Conservation (phyloP, 1,140 invertebrate species). For the Neelides sp. region DNA sequence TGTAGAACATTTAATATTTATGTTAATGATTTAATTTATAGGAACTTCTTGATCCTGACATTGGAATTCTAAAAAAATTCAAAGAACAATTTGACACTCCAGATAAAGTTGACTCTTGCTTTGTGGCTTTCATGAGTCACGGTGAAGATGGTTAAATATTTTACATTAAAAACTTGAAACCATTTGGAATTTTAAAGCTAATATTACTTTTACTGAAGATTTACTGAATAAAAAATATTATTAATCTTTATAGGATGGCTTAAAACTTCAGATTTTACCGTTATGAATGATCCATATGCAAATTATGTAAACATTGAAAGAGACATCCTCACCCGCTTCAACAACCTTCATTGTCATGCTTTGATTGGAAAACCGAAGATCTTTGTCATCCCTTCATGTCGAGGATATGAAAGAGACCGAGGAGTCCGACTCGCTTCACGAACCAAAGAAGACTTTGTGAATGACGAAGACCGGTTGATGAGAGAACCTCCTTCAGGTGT, state of each 20-base stretch:
- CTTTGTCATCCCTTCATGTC: conserved; percentile 38
- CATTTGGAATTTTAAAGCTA: not conserved
- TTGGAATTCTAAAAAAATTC: conserved; percentile 17
- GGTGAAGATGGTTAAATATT: conserved; percentile 33
- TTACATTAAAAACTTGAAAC: not conserved
- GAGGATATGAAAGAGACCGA: conserved; percentile 32
- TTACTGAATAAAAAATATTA: not conserved
- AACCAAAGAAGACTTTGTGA: conserved; percentile 3
- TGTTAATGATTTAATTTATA: too few species aligned
- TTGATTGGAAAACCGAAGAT: conserved; percentile 36
- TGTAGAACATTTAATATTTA: too few species aligned
- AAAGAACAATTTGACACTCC: conserved; percentile 13
- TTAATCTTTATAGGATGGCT: not conserved
- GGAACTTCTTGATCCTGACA: not conserved
- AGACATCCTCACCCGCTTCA: conserved; percentile 28
- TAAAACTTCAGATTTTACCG: conserved; percentile 7
- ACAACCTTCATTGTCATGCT: conserved; percentile 30
- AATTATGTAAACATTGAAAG: conserved; percentile 16
- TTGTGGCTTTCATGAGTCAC: conserved; percentile 48
- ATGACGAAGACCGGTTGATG: not conserved
- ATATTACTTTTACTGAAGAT: not conserved
- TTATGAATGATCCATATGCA: not conserved
- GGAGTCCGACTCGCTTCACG: conserved; percentile 5
- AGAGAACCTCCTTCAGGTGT: not conserved
- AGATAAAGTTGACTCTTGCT: conserved; percentile 38